A percentile compares a stretch with the other conserved stretches of the same genome.
phyloP scores from a whole-genome alignment of 2,797 vertebrate species.

The Darevskia nairensis region DNA sequence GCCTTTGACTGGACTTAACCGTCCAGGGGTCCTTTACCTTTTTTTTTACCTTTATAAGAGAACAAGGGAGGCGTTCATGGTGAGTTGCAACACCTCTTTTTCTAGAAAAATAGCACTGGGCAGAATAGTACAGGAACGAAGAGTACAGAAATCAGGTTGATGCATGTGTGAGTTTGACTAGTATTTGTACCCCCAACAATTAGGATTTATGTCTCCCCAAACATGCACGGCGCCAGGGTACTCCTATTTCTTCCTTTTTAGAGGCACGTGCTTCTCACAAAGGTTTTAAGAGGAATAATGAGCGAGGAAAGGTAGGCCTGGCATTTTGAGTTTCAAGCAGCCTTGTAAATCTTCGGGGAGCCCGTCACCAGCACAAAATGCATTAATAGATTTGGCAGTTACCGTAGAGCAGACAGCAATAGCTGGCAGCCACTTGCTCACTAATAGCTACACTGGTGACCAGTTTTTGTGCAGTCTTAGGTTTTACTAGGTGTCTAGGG shows the following conservation, averaged over 20 bases:
- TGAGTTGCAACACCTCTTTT: too few relatives aligned
- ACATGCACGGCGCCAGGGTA: too few relatives aligned
- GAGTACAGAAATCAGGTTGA: too few relatives aligned
- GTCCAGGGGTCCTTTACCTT: too few relatives aligned
- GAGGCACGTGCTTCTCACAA: neutral
- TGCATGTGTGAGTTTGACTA: too few relatives aligned
- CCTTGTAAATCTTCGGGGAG: slow-evolving; percentile 57
- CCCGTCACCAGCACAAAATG: slow-evolving; percentile 41
- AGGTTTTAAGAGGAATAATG: neutral
- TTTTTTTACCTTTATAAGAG: too few relatives aligned
- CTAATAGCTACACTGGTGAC: slow-evolving; percentile 48
- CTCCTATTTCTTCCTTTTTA: neutral
- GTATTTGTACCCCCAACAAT: neutral
- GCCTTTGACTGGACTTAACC: too few relatives aligned
- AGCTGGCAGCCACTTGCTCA: slow-evolving; percentile 45
- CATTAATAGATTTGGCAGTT: slow-evolving; percentile 61
- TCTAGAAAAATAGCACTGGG: too few relatives aligned
- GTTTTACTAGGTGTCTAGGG: slow-evolving; percentile 38
- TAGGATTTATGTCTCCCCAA: neutral
- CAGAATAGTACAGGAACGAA: too few relatives aligned
- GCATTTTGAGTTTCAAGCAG: neutral
- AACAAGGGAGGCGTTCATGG: too few relatives aligned
- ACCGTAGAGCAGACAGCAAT: slow-evolving; percentile 53
- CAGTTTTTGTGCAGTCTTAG: slow-evolving; percentile 56
- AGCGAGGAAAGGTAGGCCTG: neutral